These are phyloP conservation scores for Pocillopora verrucosa DNA, from an alignment of 64 coral and sea anemone genomes.

Conservation along the genomic window DNA sequence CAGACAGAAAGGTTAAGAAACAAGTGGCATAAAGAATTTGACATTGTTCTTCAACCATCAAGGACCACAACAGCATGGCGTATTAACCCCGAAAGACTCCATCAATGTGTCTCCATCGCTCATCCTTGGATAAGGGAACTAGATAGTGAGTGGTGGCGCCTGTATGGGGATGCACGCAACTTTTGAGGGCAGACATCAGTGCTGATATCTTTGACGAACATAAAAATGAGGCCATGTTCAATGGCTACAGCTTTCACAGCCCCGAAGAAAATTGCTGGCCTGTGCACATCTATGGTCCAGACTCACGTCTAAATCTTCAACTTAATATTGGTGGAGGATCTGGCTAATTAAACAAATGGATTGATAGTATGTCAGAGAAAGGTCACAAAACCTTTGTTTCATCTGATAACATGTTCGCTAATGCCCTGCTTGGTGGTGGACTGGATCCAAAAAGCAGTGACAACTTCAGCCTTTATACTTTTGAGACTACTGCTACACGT, in stretches of 20 bases:
- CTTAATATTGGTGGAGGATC: conserved; percentile 41
- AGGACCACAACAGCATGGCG: conserved; percentile 36
- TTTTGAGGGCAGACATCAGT: conserved; percentile 75
- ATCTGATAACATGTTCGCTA: no score
- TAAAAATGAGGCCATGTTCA: conserved; percentile 51
- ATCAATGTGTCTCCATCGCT: conserved; percentile 31
- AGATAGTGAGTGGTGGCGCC: conserved; percentile 48
- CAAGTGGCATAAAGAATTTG: conserved; percentile 14
- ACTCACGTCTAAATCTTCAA: conserved; percentile 64
- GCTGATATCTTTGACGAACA: conserved; percentile 33
- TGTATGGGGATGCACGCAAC: conserved; percentile 65
- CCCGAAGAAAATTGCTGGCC: conserved; percentile 66
- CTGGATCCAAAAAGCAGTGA: no score
- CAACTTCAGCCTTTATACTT: no score
- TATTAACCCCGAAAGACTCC: conserved; percentile 46
- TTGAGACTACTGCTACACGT: no score
- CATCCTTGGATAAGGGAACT: conserved; percentile 61
- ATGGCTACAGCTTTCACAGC: conserved; percentile 62
- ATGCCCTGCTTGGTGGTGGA: no score
- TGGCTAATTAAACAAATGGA: no score
- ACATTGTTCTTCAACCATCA: conserved; percentile 38
- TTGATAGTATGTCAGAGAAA: no score
- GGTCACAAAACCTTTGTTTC: no score
- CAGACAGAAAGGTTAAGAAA: conserved; percentile 39
- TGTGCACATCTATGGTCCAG: conserved; percentile 35